These are phyloP conservation scores for Harmothoe impar DNA, from an alignment of 2,888 invertebrate species.

Conservation along the genomic window DNA sequence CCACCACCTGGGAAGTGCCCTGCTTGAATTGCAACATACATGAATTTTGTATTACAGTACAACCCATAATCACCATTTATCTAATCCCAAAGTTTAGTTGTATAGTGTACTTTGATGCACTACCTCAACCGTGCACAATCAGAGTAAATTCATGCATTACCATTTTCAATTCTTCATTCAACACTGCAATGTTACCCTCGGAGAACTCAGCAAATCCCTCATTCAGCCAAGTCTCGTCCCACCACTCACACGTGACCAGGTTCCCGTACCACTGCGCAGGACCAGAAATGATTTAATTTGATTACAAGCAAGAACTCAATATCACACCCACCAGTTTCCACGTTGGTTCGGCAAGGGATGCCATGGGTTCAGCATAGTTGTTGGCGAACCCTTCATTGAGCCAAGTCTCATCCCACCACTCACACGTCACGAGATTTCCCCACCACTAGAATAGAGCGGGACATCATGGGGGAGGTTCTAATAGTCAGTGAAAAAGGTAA, in stretches of 20 bases:
- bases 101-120: too few species aligned
- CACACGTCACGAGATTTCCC: conserved; percentile 63
- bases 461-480: neutral
- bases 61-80: too few species aligned
- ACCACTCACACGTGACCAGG: conserved; percentile 61
- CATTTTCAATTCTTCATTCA: neutral
- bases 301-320: neutral
- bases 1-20: too few species aligned
- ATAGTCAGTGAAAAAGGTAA: neutral
- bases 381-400: conserved; percentile 63
- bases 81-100: too few species aligned
- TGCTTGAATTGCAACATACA: too few species aligned
- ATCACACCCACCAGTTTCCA: conserved; percentile 59
- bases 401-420: conserved; percentile 64
- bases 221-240: conserved; percentile 60
- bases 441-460: conserved; percentile 50
- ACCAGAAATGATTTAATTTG: neutral
- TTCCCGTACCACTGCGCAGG: conserved; percentile 56
- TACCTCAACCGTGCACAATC: too few species aligned
- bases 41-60: too few species aligned
- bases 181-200: neutral
- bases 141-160: neutral
- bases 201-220: conserved; percentile 51
- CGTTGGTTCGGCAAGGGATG: neutral
- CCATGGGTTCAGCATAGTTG: conserved; percentile 40